Base-by-base conservation (phyloP, 2,888 invertebrate genomes). In the Helobdella robusta region DNA sequence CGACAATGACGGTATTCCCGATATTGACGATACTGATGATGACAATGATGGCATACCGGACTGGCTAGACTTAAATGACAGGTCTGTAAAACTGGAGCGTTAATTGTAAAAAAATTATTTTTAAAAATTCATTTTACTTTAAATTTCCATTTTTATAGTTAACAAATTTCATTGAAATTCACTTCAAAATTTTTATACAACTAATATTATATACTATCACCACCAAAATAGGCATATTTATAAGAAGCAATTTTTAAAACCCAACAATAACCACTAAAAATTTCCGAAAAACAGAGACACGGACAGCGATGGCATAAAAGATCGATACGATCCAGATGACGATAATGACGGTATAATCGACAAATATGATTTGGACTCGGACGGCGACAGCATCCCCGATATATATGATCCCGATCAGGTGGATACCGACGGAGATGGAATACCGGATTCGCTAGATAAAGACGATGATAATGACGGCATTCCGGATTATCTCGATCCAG, bases 401-500 rank as follows among this genome's bases (percentile, higher is more conserved):
- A 58, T 23, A 15, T 59, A 59, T 50, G 66, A 66, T 30, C 66
- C 66, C 15, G 66, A 66, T 56, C 44, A 62, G 18, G 52, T 59
- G 48, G 66, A 66, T 46, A 64, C 66, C 4, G 67, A 67, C 40
- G 64, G 67, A 46, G 67, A 67, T 40, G 67, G 67, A 35, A 48
- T 67, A 20, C 64, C 67, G 15, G 67, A 67, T 54, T 52, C 63
- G 18, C 18, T 20, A 6, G 67, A 67, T 44, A 59, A 59, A 25
- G 64, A 64, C 44, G 63, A 67, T 18, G 67, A 67, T 46, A 65
- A 54, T 25, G 67, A 67, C 34, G 66, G 66, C 35, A 66, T 66
- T 52, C 66, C 59, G 5, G 66, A 66, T 25, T 44, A 40, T 20
- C 25, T 59, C 2, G 66, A 66, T 40, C 62, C 61, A 23, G 66